These are phyloP conservation scores for Halesus radiatus DNA, from an alignment of 1,140 invertebrate species.

Conservation along the genomic window DNA sequence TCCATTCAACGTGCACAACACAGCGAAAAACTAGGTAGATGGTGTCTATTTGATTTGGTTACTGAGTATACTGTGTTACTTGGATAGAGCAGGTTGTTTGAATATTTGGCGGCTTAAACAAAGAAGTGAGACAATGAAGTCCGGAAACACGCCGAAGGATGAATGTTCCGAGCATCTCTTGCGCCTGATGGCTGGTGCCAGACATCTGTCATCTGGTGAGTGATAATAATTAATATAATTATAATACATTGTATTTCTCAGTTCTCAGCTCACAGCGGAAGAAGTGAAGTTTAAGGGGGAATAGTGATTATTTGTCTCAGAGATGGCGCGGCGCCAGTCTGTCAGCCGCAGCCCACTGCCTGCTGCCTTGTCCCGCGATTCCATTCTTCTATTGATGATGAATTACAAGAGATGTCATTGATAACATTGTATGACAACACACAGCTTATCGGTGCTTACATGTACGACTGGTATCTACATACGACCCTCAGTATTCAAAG, in stretches of 20 bases:
- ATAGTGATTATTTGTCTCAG: neutral
- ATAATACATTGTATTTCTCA: neutral
- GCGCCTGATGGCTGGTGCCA: too few species aligned
- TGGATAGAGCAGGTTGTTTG: too few species aligned
- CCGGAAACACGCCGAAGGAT: neutral
- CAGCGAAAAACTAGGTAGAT: too few species aligned
- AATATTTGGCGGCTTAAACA: too few species aligned
- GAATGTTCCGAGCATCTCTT: neutral
- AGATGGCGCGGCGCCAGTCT: neutral
- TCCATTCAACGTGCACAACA: too few species aligned
- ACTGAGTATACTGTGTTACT: too few species aligned
- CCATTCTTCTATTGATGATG: slow-evolving; percentile 26
- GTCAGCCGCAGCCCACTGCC: neutral
- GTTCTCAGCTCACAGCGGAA: neutral
- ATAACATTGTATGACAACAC: slow-evolving; percentile 6
- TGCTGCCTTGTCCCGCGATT: neutral
- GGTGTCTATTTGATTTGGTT: too few species aligned
- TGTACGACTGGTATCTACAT: too few species aligned
- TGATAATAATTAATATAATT: neutral
- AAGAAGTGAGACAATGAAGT: neutral
- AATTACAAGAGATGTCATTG: neutral
- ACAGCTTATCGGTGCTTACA: too few species aligned
- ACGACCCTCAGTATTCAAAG: too few species aligned
- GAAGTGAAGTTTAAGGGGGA: too few species aligned
- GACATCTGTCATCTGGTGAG: slow-evolving; percentile 3